Base-by-base conservation (phyloP, 2,797 vertebrate species). In the Aplochiton taeniatus region DNA sequence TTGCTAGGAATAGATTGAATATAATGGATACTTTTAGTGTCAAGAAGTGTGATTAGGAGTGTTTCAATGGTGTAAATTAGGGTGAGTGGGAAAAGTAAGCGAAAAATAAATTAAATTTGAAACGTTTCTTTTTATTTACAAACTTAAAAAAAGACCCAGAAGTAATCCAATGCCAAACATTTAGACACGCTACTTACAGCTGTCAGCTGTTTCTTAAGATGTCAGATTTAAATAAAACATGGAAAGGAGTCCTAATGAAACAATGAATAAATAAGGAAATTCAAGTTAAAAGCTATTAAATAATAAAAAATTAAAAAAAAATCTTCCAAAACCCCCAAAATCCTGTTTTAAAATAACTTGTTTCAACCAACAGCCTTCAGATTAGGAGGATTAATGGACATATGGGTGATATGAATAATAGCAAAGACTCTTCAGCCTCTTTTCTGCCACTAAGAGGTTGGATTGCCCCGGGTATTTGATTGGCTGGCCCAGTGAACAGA, bases 251-350 rank as follows among this genome's bases (percentile, higher is more conserved):
- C 72, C 11, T 41, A 70, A 75, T 44, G 1, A 56, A 77, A 73
- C 76, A 76, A 88, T 80, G 83, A 89, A 90, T 89, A 90, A 89
- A 90, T 85, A 90, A 73, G 77, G 82, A 83, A 86, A 85, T 91
- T 92, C 88, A 91, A 91, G 88, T 91, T 90, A 82, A 88, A 78
- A 88, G 83, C 82, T 81, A 75, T 81, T 73, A 83, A 83, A 83
- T 59, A 80, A n/a, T n/a, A n/a, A n/a, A n/a, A n/a, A n/a, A 75
- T 81, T 73, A 83, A 83, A 83, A 57, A 80, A 79, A 75, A 55
- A 48, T 71, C 78, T 69, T 68, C 56, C 66, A 71, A 62, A 60
- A 61, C 69, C 13, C 77, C 65, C 68, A 68, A 76, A 81, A 51
- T 68, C 73, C 64, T 74, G 61, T 72, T 78, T 59, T 55, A 71